Conservation (phyloP, 2,888 invertebrate genomes). For the Drosophila peninsularis region DNA sequence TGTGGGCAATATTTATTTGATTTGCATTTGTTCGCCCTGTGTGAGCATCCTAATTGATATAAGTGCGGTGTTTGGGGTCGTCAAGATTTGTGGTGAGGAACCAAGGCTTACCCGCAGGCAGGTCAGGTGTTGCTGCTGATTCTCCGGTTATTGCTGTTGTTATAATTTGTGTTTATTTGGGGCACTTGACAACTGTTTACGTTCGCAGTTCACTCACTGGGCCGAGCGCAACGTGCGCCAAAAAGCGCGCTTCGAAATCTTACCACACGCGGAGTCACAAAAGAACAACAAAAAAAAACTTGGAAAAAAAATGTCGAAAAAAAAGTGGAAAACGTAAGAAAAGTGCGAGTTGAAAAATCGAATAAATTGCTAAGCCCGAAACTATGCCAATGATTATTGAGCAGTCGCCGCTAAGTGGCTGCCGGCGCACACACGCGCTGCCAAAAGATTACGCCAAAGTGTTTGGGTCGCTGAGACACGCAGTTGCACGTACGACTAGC, state of each 20-base stretch:
- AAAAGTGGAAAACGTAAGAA: neutral
- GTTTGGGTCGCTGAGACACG: conserved; percentile 3
- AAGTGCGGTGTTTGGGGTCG: conserved; percentile 29
- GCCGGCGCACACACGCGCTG: conserved; percentile 36
- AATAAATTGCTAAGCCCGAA: neutral
- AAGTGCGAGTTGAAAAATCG: neutral
- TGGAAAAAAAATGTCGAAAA: conserved; percentile 1
- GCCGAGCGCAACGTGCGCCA: conserved; percentile 34
- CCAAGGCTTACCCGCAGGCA: conserved; percentile 36
- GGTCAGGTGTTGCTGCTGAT: conserved; percentile 9
- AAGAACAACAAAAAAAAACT: conserved; percentile 9
- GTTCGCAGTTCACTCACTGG: conserved; percentile 41
- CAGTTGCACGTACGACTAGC: conserved; percentile 24
- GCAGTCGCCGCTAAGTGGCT: conserved; percentile 2
- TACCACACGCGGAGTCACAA: conserved; percentile 41
- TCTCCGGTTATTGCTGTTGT: conserved; percentile 3
- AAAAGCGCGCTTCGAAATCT: conserved; percentile 47
- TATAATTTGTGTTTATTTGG: conserved; percentile 17
- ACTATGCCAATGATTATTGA: conserved; percentile 9
- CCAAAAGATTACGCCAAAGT: conserved; percentile 37
- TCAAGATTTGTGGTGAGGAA: conserved; percentile 29
- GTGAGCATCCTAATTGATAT: conserved; percentile 41
- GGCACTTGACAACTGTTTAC: conserved; percentile 32
- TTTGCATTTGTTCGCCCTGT: no score
- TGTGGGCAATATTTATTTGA: neutral